These are phyloP conservation scores for honey bee (Apis mellifera) DNA, from an alignment of 1,140 invertebrate species.

Conservation along the genomic window DNA sequence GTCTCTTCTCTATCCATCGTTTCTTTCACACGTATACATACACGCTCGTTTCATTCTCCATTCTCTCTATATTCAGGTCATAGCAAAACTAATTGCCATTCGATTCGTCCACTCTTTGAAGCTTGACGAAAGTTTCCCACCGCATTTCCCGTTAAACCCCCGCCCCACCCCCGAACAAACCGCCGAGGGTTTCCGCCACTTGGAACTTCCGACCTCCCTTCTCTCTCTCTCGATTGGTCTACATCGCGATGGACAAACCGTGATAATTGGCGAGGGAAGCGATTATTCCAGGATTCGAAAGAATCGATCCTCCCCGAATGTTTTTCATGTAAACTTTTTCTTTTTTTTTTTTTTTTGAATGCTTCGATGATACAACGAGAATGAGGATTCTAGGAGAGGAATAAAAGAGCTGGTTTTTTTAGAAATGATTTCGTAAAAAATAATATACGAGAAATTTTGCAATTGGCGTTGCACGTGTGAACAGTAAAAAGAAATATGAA, in stretches of 20 bases:
- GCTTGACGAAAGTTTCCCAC: slow-evolving; percentile 34
- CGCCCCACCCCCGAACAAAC: slow-evolving; percentile 33
- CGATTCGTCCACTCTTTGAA: slow-evolving; percentile 47
- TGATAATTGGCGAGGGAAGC: slow-evolving; percentile 21
- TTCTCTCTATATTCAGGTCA: slow-evolving; percentile 39
- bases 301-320: too few relatives aligned
- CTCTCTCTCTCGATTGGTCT: neutral
- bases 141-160: slow-evolving; percentile 40
- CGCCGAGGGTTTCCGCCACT: slow-evolving; percentile 38
- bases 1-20: neutral
- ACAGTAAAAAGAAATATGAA: too few relatives aligned
- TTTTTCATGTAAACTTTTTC: neutral
- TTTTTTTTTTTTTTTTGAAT: too few relatives aligned
- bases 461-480: too few relatives aligned
- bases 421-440: too few relatives aligned
- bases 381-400: too few relatives aligned
- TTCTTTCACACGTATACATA: neutral
- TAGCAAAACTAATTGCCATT: slow-evolving; percentile 50
- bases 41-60: too few relatives aligned
- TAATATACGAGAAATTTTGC: too few relatives aligned
- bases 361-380: too few relatives aligned
- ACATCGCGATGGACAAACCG: slow-evolving; percentile 36
- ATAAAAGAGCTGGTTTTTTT: too few relatives aligned
- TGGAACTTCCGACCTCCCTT: slow-evolving; percentile 16
- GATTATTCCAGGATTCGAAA: neutral